Evolutionary conservation across 2,113 vertebrate species (phyloP), one percentile per base, ranked within the genome.

Genomic region (Ptilorrhoa leucosticta): DNA sequence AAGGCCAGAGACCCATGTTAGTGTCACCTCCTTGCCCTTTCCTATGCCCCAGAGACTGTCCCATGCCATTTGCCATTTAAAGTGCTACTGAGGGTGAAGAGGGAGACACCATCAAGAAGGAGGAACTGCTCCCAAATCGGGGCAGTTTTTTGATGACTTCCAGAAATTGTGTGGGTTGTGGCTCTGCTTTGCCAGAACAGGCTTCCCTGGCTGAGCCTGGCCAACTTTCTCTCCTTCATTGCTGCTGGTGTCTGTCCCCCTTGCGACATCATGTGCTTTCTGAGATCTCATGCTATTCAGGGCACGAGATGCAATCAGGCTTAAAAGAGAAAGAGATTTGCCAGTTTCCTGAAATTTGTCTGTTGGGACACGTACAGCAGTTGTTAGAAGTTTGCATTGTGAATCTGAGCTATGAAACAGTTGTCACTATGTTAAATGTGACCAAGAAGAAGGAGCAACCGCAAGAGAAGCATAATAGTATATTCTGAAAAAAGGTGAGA

Each of bases 361-460:
- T 89, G 18, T 40, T 3, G 27, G 58, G 44, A 83, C 22, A 5
- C 0, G 0, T 63, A n/a, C 0, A 1, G 15, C 33, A 57, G 40
- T 89, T 78, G 51, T 78, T 84, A 91, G 66, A 87, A 89, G 11
- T 77, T 50, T 50, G 6, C 28, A 18, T 13, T 31, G 35, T 68
- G 69, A 78, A 51, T 64, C 24, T 78, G 56, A 60, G 42, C 64
- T 78, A 35, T n/a, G 64, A 71, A 89, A 87, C 8, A 28, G 39
- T 78, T 91, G 72, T 83, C 56, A 40, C 35, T 39, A 9, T 26
- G 33, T 47, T 94, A 87, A 89, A 70, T 28, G 19, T 31, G 56
- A 31, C 77, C 76, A 65, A 83, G 80, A 72, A 68, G 33, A 80
- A 54, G 21, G 33, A 50, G 8, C 26, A 97, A 72, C 37, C 48